Evolutionary conservation across 2,797 vertebrate genomes (phyloP).

Genomic region (Chelmon rostratus): DNA sequence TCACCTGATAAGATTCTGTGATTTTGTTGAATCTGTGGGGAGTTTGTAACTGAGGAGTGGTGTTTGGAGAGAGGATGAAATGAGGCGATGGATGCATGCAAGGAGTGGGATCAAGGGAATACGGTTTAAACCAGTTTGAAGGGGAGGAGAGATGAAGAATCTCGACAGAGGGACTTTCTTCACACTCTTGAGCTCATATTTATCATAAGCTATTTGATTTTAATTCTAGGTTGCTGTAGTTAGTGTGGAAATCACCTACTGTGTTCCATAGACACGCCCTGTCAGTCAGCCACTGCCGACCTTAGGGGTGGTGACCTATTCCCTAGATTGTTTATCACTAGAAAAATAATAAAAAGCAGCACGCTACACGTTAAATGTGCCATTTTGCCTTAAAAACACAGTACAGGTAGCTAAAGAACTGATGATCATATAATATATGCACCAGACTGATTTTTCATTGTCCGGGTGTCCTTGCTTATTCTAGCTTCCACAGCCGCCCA

Average conservation of each 20-base stretch:
- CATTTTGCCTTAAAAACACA: slow-evolving; percentile 22
- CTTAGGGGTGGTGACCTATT: slow-evolving; percentile 48
- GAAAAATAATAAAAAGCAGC: slow-evolving; percentile 33
- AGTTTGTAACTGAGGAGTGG: slow-evolving; percentile 61
- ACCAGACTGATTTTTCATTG: slow-evolving; percentile 59
- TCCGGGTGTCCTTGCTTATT: slow-evolving; percentile 48
- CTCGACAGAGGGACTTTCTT: slow-evolving; percentile 67
- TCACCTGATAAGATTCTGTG: slow-evolving; percentile 62
- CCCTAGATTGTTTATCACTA: slow-evolving; percentile 24
- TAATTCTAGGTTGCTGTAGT: slow-evolving; percentile 51
- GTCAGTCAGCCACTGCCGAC: slow-evolving; percentile 35
- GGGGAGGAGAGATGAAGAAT: slow-evolving; percentile 50
- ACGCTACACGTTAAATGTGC: slow-evolving; percentile 13
- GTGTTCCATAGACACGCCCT: slow-evolving; percentile 59
- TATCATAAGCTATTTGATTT: slow-evolving; percentile 58
- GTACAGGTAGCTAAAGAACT: slow-evolving; percentile 7
- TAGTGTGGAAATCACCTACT: slow-evolving; percentile 71
- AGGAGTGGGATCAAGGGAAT: slow-evolving; percentile 56
- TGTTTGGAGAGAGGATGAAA: slow-evolving; percentile 52
- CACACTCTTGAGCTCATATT: slow-evolving; percentile 47
- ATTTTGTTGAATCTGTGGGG: slow-evolving; percentile 57
- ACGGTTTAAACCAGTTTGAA: slow-evolving; percentile 49
- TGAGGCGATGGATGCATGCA: slow-evolving; percentile 54
- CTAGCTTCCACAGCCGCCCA: slow-evolving; percentile 55
- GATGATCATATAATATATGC: slow-evolving; percentile 28